These are phyloP conservation scores for Drosophila melanica DNA, from an alignment of 1,140 invertebrate genomes.

Conservation along the genomic window DNA sequence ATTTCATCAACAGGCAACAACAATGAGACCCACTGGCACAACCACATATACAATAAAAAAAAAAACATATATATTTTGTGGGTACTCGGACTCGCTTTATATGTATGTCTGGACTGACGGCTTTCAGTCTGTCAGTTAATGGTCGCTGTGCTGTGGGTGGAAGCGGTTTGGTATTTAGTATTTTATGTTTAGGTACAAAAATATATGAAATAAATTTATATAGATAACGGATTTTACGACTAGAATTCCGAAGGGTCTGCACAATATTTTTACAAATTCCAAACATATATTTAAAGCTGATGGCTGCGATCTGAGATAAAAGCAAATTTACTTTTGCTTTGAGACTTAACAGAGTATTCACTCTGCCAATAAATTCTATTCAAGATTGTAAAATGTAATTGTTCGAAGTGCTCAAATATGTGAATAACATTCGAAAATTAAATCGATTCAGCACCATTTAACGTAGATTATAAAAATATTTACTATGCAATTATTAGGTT, in stretches of 20 bases:
- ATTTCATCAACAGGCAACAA: conserved; percentile 63
- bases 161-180: background rate
- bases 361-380: too few species aligned
- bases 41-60: background rate
- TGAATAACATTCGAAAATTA: too few species aligned
- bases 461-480: too few species aligned
- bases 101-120: background rate
- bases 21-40: conserved; percentile 29
- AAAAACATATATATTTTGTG: background rate
- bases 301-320: too few species aligned
- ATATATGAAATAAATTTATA: conserved; percentile 17
- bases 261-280: background rate
- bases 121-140: conserved; percentile 2
- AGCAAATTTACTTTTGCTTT: too few species aligned
- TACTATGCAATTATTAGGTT: too few species aligned
- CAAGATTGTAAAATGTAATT: too few species aligned
- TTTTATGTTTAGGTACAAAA: conserved; percentile 5
- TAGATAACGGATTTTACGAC: conserved; percentile 30
- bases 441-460: too few species aligned
- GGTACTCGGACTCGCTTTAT: background rate
- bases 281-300: too few species aligned
- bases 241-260: background rate
- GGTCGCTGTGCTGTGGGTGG: background rate
- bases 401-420: too few species aligned
- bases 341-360: too few species aligned